Percentiles rank a stretch among this genome's conserved stretches.
phyloP scores from a whole-genome alignment of 2,797 vertebrate species.

The Malurus splendens region DNA sequence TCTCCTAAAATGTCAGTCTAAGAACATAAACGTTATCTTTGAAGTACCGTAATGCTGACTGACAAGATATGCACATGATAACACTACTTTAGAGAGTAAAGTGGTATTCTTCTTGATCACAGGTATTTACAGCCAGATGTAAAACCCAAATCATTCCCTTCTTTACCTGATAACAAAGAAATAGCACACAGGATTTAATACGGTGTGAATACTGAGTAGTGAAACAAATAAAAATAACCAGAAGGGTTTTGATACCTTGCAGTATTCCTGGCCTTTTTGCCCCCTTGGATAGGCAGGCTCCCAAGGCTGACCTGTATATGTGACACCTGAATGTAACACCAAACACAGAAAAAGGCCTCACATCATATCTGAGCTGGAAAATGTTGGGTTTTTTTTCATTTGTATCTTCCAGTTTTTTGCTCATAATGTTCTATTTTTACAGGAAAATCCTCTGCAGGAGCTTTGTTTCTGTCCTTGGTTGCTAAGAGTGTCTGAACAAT shows the following conservation, averaged over 20 bases:
- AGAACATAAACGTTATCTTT: constrained; percentile 12
- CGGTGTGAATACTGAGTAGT: background rate
- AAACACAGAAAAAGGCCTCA: accelerated
- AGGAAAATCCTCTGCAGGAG: background rate
- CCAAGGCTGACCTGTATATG: background rate
- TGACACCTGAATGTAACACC: background rate
- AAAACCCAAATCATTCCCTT: background rate
- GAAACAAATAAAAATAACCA: background rate
- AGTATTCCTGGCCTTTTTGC: background rate
- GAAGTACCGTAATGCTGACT: constrained; percentile 10
- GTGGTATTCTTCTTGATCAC: constrained; percentile 16
- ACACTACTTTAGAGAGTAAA: background rate
- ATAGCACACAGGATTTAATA: background rate
- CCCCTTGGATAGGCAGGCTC: background rate
- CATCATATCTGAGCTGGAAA: background rate
- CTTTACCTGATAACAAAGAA: background rate
- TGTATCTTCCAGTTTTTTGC: background rate
- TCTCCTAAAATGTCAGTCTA: constrained; percentile 10
- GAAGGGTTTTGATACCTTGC: background rate
- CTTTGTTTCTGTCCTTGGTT: background rate
- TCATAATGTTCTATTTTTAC: background rate
- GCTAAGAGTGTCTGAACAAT: background rate
- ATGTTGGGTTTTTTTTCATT: background rate
- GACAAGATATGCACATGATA: constrained; percentile 5
- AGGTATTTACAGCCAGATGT: background rate